These are phyloP conservation scores for Anguilla anguilla DNA, from an alignment of 2,797 vertebrate genomes.

Conservation along the genomic window DNA sequence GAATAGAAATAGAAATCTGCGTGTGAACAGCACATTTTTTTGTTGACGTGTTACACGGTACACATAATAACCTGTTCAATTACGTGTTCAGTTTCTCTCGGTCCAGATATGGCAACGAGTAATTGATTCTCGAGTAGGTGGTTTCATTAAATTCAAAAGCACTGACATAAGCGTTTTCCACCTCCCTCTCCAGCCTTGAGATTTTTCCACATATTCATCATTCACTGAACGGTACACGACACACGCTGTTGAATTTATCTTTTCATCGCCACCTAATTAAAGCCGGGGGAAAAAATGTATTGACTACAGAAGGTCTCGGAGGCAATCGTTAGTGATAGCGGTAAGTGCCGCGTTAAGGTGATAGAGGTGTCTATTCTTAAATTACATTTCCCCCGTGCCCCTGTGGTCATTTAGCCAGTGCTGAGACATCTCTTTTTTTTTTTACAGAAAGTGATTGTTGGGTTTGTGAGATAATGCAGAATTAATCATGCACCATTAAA, in stretches of 20 bases:
- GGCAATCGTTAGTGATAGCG: not conserved
- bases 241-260: not conserved
- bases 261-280: not conserved
- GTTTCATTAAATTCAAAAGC: not conserved
- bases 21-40: not conserved
- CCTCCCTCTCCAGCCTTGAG: not conserved
- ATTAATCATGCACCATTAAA: constrained; percentile 7
- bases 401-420: not conserved
- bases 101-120: not conserved
- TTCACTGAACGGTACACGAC: not conserved
- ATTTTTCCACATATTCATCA: not conserved
- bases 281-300: not conserved
- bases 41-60: not conserved
- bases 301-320: not conserved
- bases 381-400: not conserved
- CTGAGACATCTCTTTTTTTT: not conserved
- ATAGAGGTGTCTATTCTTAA: not conserved
- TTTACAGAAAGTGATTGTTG: not conserved
- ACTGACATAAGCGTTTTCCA: not conserved
- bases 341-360: not conserved
- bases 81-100: not conserved
- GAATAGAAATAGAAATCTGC: not conserved
- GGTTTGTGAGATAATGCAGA: not conserved
- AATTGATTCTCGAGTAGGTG: not conserved
- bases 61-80: not conserved